Percentiles rank a stretch among this genome's conserved stretches.
phyloP scores from a whole-genome alignment of 2,113 vertebrate species.

The Suncus etruscus region DNA sequence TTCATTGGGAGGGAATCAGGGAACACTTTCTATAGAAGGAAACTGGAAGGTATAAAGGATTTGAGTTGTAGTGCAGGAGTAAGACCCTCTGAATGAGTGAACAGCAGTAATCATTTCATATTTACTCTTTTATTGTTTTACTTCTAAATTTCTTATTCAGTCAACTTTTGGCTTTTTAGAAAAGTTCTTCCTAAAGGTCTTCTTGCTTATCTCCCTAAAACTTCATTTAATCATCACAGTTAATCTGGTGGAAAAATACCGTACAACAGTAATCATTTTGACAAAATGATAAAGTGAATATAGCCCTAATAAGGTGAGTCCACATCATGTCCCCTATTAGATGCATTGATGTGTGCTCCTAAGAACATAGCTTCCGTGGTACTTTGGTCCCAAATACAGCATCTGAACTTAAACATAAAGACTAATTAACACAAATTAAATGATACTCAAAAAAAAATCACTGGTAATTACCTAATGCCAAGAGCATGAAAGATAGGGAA shows the following conservation, averaged over 20 bases:
- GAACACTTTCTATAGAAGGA: neutral
- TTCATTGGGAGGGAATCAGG: neutral
- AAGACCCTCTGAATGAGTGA: neutral
- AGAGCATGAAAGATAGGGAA: neutral
- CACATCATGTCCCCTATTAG: neutral
- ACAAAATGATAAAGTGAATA: neutral
- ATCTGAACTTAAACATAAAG: neutral
- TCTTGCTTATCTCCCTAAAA: neutral
- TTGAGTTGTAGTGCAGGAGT: neutral
- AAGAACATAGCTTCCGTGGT: neutral
- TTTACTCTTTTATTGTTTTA: neutral
- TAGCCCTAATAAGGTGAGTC: neutral
- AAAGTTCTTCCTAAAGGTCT: neutral
- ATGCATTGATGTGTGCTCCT: neutral
- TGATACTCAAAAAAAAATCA: neutral
- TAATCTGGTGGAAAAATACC: neutral
- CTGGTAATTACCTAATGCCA: neutral
- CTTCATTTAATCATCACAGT: neutral
- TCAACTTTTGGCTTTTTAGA: neutral
- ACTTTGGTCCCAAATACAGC: neutral
- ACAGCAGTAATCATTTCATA: neutral
- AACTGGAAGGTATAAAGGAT: neutral
- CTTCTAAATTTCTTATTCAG: constrained; percentile 8
- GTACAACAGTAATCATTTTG: too few relatives aligned
- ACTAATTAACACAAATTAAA: neutral